These are phyloP conservation scores for Andrena dorsata DNA, from an alignment of 2,888 invertebrate species.

Conservation along the genomic window DNA sequence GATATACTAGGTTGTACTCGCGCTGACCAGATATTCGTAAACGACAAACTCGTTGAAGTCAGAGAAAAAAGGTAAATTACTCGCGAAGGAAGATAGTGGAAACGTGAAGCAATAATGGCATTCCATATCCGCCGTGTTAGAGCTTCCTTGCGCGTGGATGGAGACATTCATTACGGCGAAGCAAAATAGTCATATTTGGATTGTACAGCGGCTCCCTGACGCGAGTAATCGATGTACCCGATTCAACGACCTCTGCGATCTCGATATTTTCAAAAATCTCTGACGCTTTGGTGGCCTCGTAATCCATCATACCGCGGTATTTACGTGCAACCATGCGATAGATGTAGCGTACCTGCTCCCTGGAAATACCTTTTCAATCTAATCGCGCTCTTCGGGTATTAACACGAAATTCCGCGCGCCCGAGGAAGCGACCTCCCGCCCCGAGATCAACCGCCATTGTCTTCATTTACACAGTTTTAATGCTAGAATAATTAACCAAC, in stretches of 20 bases:
- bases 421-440: neutral
- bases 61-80: no score
- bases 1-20: no score
- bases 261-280: conserved; percentile 29
- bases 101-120: no score
- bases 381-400: conserved; percentile 7
- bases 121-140: neutral
- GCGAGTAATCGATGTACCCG: conserved; percentile 24
- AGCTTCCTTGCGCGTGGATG: neutral
- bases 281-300: neutral
- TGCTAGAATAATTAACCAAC: neutral
- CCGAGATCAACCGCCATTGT: neutral
- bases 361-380: conserved; percentile 27
- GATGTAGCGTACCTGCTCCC: neutral
- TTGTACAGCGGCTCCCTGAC: neutral
- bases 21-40: no score
- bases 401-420: conserved; percentile 10
- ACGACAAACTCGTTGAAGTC: no score
- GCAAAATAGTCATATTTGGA: conserved; percentile 3
- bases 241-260: neutral
- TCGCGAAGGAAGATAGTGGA: no score
- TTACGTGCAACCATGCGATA: conserved; percentile 11
- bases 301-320: conserved; percentile 35
- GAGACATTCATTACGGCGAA: neutral
- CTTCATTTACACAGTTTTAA: neutral